Percentiles rank a stretch among this genome's conserved stretches.
These are phyloP conservation scores for Kobus ellipsiprymnus DNA, from an alignment of 2,113 vertebrate genomes.

Conservation along the genomic window DNA sequence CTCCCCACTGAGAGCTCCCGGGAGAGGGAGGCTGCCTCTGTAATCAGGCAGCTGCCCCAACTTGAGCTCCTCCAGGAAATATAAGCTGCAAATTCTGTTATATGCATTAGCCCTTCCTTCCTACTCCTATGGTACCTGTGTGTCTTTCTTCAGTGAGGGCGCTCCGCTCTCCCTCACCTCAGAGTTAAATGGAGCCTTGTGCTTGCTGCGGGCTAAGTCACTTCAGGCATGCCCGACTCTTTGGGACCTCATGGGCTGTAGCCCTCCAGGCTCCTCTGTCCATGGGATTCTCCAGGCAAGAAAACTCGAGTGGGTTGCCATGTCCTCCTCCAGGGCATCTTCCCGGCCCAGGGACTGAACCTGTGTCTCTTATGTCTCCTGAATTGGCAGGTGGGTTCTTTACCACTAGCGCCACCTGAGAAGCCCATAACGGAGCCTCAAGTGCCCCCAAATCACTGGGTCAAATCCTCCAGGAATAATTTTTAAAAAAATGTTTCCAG, in stretches of 20 bases:
- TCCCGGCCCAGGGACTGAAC: not conserved
- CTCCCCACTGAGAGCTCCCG: not conserved
- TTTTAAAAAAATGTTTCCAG: not conserved
- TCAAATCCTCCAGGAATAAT: not conserved
- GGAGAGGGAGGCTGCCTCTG: not conserved
- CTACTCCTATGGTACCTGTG: rapidly evolving
- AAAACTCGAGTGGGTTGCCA: not conserved
- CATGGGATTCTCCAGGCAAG: not conserved
- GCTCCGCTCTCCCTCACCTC: not conserved
- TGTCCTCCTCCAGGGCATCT: not conserved
- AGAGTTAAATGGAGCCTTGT: not conserved
- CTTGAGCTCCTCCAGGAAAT: not conserved
- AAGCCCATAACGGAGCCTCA: not conserved
- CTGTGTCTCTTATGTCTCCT: not conserved
- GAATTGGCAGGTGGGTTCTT: not conserved
- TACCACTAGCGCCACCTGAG: not conserved
- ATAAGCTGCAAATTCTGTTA: not conserved
- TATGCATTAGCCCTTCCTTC: rapidly evolving
- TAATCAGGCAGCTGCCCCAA: not conserved
- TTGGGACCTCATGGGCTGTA: not conserved
- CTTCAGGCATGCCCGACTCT: not conserved
- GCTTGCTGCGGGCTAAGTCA: not conserved
- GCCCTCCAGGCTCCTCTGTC: not conserved
- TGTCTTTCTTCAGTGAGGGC: not conserved
- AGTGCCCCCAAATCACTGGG: not conserved